These are phyloP conservation scores for Morone saxatilis DNA, from an alignment of 2,113 vertebrate genomes.

Conservation along the genomic window DNA sequence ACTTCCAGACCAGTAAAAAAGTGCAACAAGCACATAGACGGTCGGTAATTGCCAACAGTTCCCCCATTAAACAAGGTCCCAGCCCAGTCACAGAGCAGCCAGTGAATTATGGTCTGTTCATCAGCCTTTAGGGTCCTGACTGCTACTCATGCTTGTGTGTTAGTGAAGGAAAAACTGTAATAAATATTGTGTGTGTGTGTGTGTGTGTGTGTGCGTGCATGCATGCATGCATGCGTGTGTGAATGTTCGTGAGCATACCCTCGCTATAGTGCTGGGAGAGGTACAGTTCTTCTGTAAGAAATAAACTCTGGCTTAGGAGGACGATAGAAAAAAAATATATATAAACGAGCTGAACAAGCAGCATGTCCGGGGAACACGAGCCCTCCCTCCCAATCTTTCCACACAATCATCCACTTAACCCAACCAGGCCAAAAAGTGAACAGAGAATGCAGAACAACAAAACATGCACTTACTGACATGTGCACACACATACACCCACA, in stretches of 20 bases:
- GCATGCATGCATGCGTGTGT: neutral
- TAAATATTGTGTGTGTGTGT: conserved; percentile 20
- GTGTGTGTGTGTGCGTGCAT: conserved; percentile 12
- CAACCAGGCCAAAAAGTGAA: conserved; percentile 26
- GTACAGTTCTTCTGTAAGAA: conserved; percentile 23
- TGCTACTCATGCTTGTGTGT: conserved; percentile 30
- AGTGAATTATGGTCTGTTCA: conserved; percentile 74
- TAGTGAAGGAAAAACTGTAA: conserved; percentile 8
- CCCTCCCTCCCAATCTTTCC: conserved; percentile 42
- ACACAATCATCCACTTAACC: conserved; percentile 59
- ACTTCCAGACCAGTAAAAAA: conserved; percentile 57
- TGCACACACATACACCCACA: conserved; percentile 8
- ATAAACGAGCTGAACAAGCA: conserved; percentile 24
- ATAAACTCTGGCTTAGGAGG: conserved; percentile 38
- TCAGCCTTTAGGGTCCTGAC: conserved; percentile 53
- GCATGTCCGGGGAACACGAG: conserved; percentile 13
- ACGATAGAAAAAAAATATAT: conserved; percentile 24
- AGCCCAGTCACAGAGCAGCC: conserved; percentile 65
- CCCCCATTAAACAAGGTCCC: conserved; percentile 67
- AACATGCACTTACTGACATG: conserved; percentile 27
- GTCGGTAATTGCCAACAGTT: conserved; percentile 66
- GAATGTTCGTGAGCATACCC: neutral
- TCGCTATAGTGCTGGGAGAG: neutral
- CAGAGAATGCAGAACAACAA: conserved; percentile 36
- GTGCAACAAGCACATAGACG: conserved; percentile 54